phyloP scores from a whole-genome alignment of 2,888 invertebrate genomes.

The Barypeithes pellucidus region DNA sequence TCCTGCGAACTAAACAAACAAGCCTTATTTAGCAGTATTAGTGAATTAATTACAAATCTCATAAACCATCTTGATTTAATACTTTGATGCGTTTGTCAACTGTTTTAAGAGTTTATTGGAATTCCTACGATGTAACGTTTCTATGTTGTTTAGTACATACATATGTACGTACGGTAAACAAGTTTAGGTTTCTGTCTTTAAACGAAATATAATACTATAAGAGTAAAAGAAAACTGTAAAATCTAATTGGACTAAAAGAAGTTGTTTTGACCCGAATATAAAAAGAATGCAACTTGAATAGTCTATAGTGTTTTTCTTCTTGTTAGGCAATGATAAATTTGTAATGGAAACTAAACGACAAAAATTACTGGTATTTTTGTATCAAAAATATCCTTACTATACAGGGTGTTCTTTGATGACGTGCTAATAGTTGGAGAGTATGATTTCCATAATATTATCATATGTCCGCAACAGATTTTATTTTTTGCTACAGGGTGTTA shows the following conservation, averaged over 20 bases:
- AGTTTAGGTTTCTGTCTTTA: conserved; percentile 57
- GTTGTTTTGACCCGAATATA: conserved; percentile 21
- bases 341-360: too few species aligned
- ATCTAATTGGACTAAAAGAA: conserved; percentile 36
- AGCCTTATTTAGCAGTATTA: conserved; percentile 62
- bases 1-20: conserved; percentile 63
- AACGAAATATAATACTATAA: conserved; percentile 45
- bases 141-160: conserved; percentile 56
- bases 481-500: too few species aligned
- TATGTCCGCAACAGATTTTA: too few species aligned
- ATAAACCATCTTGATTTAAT: conserved; percentile 65
- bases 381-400: too few species aligned
- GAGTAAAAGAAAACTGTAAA: conserved; percentile 39
- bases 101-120: conserved; percentile 64
- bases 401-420: too few species aligned
- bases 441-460: too few species aligned
- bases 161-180: conserved; percentile 58
- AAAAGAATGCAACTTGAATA: too few species aligned
- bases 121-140: conserved; percentile 59
- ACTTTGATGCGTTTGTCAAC: conserved; percentile 60
- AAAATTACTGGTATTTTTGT: too few species aligned
- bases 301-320: too few species aligned
- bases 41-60: conserved; percentile 66
- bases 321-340: too few species aligned
- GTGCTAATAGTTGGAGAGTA: too few species aligned